Conservation (phyloP, 2,888 invertebrate species). For the Chrysolina haemoptera region DNA sequence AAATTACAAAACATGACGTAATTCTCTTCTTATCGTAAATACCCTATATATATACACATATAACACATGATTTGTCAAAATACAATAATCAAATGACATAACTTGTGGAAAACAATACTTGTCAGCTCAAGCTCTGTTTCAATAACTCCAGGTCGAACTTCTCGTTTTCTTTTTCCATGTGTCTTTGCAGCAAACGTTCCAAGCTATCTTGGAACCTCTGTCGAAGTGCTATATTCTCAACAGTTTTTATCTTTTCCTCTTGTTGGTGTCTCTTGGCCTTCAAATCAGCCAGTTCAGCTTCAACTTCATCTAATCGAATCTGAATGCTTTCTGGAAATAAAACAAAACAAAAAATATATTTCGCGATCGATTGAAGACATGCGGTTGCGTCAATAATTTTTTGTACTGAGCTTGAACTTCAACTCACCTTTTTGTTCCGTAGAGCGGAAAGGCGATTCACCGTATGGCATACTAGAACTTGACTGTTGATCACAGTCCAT, state of each 20-base stretch:
- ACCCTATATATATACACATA: too few species aligned
- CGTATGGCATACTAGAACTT: slow-evolving; percentile 55
- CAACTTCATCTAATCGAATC: slow-evolving; percentile 79
- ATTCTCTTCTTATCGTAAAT: too few species aligned
- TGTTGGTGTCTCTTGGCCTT: slow-evolving; percentile 83
- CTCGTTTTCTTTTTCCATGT: slow-evolving; percentile 84
- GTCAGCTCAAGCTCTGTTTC: slow-evolving; percentile 57
- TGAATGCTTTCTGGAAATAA: slow-evolving; percentile 61
- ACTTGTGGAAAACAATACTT: too few species aligned
- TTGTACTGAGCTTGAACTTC: background rate
- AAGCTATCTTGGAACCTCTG: slow-evolving; percentile 85
- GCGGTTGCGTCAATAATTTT: too few species aligned
- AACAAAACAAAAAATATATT: slow-evolving; percentile 20
- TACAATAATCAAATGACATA: too few species aligned
- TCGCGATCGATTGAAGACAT: background rate
- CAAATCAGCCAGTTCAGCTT: slow-evolving; percentile 82
- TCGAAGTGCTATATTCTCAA: slow-evolving; percentile 86
- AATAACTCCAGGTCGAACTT: slow-evolving; percentile 65
- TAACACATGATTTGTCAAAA: too few species aligned
- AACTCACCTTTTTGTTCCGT: slow-evolving; percentile 54
- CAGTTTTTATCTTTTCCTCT: slow-evolving; percentile 86
- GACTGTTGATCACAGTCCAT: slow-evolving; percentile 66
- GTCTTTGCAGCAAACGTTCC: slow-evolving; percentile 84
- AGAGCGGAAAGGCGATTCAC: slow-evolving; percentile 58
- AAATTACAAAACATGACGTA: too few species aligned